Base-by-base conservation (phyloP, 1,140 invertebrate species). In the Cyclina sinensis region DNA sequence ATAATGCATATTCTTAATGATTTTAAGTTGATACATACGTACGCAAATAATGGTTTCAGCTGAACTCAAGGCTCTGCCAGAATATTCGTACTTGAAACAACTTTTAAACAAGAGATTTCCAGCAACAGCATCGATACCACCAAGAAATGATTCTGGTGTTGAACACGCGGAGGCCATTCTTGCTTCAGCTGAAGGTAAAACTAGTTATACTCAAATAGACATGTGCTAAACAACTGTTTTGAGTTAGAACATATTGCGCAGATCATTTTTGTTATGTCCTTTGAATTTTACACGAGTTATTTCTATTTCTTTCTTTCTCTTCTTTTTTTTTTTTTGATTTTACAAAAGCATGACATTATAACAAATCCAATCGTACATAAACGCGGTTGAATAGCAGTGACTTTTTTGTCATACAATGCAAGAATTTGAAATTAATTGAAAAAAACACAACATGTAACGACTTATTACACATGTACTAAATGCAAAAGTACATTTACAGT, bases 151-250 rank as follows among this genome's bases (percentile, higher is more conserved):
- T 73, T 70, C 81, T 32, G 65, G 39, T n/a, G 39, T 65, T 27
- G 65, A 84, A 5, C 81, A 84, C n/a, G 81, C 81, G 32, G 81
- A 84, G n/a, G 81, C 81, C 37, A 54, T 84, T 32, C 81, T 84
- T 9, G 81, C 81, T n/a, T 84, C 81, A 0, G 81, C 81, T 54
- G 43, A 35, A 54, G 65, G 81, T 84, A 51, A 32, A 27, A 11
- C 3, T 24, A 43, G 5, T 27, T 24, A 35, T 73, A 9, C 24
- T 43, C 7, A 7, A 30, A 5, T 14, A 4, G 30, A 14, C n/a
- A 11, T 18, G 32, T 7, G 24, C 24, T 73, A 9, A 11, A 9
- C 32, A 21, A 30, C 30, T 35, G 7, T 73, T 30, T n/a, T 3
- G 27, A 73, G 16, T 7, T 16, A 43, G 9, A 5, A 24, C 68